Evolutionary conservation across 2,888 invertebrate species (phyloP).

Genomic region (Thysanoteuthis rhombus): DNA sequence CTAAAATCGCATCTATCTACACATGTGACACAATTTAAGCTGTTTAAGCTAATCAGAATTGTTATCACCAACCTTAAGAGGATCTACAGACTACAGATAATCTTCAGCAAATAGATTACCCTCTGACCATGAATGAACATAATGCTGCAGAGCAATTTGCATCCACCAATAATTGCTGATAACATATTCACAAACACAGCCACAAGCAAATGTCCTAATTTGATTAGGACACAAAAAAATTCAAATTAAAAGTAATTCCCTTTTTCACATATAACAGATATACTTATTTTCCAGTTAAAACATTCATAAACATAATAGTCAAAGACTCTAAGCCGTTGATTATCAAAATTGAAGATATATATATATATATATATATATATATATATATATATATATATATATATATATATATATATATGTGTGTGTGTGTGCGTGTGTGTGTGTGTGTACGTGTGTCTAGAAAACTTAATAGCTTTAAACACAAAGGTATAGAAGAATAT

Average conservation of each 20-base stretch:
- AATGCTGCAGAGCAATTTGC: background rate
- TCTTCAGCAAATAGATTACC: background rate
- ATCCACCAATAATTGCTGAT: background rate
- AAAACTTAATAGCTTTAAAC: too few species aligned
- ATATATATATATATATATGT: too few species aligned
- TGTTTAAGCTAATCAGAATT: constrained; percentile 12
- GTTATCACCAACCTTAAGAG: background rate
- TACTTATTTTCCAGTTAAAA: too few species aligned
- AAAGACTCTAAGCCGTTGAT: too few species aligned
- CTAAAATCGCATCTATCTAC: background rate
- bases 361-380: background rate
- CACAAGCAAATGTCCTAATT: background rate
- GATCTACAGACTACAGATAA: background rate
- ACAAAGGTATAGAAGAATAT: too few species aligned
- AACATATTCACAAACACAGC: background rate
- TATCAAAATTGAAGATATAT: background rate
- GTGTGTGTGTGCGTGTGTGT: too few species aligned
- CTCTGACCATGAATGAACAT: background rate
- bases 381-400: background rate
- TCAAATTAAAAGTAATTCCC: too few species aligned
- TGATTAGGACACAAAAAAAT: background rate
- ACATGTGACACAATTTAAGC: background rate
- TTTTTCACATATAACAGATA: too few species aligned
- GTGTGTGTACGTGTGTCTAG: too few species aligned
- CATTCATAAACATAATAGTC: too few species aligned